Percentiles rank a stretch among this genome's conserved stretches.
Conservation (phyloP, 2,113 vertebrate genomes). For the Stegostoma tigrinum region DNA sequence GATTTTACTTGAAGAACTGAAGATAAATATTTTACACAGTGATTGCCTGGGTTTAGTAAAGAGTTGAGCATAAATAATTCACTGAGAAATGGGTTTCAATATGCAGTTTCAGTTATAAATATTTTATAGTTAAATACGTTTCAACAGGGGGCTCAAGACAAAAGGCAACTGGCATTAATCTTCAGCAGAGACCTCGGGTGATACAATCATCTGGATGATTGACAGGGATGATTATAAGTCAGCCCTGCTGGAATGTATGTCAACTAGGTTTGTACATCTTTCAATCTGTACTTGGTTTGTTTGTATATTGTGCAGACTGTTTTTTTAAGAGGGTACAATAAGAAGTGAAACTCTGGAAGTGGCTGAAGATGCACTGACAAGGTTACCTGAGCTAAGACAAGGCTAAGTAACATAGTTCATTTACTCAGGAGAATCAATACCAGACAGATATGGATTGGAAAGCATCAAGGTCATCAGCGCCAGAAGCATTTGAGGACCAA, state of each 20-base stretch:
- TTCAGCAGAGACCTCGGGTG: not conserved
- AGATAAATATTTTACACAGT: not conserved
- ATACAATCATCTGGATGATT: not conserved
- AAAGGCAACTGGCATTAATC: not conserved
- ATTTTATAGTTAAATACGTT: conserved; percentile 16
- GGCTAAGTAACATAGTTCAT: not conserved
- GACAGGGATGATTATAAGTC: not conserved
- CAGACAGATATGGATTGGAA: not conserved
- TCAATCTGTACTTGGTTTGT: not conserved
- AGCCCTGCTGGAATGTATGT: not conserved
- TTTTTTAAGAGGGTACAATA: not conserved
- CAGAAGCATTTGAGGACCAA: not conserved
- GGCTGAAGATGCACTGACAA: not conserved
- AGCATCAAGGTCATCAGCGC: not conserved
- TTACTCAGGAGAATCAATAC: not conserved
- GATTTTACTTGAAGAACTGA: not conserved
- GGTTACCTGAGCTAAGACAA: not conserved
- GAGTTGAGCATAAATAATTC: conserved; percentile 18
- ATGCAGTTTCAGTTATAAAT: conserved; percentile 11
- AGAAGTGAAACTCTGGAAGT: not conserved
- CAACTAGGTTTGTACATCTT: not conserved
- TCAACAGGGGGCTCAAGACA: not conserved
- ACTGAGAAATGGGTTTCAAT: conserved; percentile 5
- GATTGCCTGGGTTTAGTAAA: not conserved
- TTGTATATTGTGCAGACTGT: not conserved